A percentile compares a stretch with the other conserved stretches of the same genome.
These are phyloP conservation scores for Bactericera cockerelli DNA, from an alignment of 1,140 invertebrate species.

Conservation along the genomic window DNA sequence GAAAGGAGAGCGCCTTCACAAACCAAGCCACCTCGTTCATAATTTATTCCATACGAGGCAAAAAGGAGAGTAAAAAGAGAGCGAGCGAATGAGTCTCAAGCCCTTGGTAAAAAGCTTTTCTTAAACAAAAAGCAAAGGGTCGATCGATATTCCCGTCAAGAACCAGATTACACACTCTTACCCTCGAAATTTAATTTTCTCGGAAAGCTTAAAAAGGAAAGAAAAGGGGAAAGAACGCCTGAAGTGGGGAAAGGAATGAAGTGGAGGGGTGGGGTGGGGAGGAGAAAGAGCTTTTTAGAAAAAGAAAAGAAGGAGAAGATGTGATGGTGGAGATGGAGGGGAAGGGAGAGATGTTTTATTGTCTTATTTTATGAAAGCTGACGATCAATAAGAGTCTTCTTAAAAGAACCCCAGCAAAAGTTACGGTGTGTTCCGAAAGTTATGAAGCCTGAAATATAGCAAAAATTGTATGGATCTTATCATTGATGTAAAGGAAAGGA, in stretches of 20 bases:
- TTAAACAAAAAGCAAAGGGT: too few relatives aligned
- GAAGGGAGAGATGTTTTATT: slow-evolving; percentile 2
- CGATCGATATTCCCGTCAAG: background rate
- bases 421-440: too few relatives aligned
- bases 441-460: too few relatives aligned
- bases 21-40: too few relatives aligned
- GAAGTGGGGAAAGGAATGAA: background rate
- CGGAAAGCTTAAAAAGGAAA: slow-evolving; percentile 4
- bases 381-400: slow-evolving; percentile 9
- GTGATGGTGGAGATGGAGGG: background rate
- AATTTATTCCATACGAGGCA: too few relatives aligned
- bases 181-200: slow-evolving; percentile 6
- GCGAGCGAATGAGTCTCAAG: too few relatives aligned
- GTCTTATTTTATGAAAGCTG: slow-evolving; percentile 9
- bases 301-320: slow-evolving; percentile 7
- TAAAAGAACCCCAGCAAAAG: slow-evolving; percentile 6
- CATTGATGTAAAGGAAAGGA: too few relatives aligned
- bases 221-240: background rate
- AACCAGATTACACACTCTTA: slow-evolving; percentile 8
- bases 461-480: too few relatives aligned
- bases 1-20: too few relatives aligned
- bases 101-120: too few relatives aligned
- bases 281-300: slow-evolving; percentile 2
- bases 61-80: too few relatives aligned
- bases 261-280: background rate